Evolutionary conservation across 2,888 invertebrate genomes (phyloP).

Genomic region (Hoplodrina ambigua): DNA sequence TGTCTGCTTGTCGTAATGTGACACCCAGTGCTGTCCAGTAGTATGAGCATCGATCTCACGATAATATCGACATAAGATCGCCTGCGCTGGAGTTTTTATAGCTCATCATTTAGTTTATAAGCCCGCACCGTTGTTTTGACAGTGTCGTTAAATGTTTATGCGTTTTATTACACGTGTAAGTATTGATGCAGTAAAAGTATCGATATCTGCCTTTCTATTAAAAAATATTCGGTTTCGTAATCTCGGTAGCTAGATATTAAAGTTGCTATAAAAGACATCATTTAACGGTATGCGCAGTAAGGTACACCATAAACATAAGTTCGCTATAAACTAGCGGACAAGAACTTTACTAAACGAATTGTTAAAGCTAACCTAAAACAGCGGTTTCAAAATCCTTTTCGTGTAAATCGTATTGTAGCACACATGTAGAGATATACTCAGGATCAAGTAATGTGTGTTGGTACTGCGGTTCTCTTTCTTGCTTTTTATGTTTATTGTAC

Average conservation of each 20-base stretch:
- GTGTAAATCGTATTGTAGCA: conserved; percentile 6
- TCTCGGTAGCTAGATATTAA: conserved; percentile 45
- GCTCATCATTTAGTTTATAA: conserved; percentile 63
- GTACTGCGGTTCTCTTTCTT: background rate
- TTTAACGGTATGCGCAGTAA: conserved; percentile 30
- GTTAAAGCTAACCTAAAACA: conserved; percentile 18
- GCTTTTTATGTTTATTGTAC: background rate
- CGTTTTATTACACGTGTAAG: conserved; percentile 50
- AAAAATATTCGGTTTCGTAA: conserved; percentile 49
- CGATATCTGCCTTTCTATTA: conserved; percentile 46
- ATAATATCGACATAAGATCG: conserved; percentile 63
- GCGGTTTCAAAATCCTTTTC: conserved; percentile 3
- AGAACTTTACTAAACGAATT: conserved; percentile 30
- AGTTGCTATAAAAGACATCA: conserved; percentile 50
- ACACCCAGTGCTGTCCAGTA: conserved; percentile 67
- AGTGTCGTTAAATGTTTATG: conserved; percentile 58
- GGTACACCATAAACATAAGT: conserved; percentile 33
- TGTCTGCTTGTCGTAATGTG: conserved; percentile 44
- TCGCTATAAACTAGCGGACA: conserved; percentile 30
- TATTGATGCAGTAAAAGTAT: conserved; percentile 48
- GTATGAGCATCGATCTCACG: conserved; percentile 60
- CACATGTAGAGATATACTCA: background rate
- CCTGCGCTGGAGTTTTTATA: conserved; percentile 60
- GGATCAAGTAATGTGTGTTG: background rate
- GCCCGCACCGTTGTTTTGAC: conserved; percentile 58